Evolutionary conservation across 2,888 invertebrate genomes (phyloP).

Genomic region (Tethea ocularis): DNA sequence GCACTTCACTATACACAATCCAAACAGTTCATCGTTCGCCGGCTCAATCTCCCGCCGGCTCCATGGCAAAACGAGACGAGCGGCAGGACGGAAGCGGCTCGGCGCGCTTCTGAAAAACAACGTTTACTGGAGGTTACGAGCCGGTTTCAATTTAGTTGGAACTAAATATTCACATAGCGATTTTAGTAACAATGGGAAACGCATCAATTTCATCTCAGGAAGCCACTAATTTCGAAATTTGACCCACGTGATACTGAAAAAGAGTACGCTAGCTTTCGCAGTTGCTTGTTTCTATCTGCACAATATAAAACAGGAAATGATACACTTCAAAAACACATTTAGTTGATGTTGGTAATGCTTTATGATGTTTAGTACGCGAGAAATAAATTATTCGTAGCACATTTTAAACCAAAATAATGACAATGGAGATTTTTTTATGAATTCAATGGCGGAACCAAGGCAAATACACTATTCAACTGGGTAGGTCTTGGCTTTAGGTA

Average conservation of each 20-base stretch:
- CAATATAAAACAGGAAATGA: constrained; percentile 79
- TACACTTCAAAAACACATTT: constrained; percentile 67
- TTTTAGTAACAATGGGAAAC: constrained; percentile 28
- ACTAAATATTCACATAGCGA: constrained; percentile 26
- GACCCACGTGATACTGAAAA: constrained; percentile 82
- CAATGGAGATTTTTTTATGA: constrained; percentile 56
- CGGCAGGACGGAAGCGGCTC: constrained; percentile 48
- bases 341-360: constrained; percentile 18
- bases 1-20: constrained; percentile 53
- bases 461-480: constrained; percentile 62
- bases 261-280: constrained; percentile 74
- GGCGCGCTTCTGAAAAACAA: constrained; percentile 78
- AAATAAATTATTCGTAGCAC: constrained; percentile 9
- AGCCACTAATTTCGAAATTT: constrained; percentile 67
- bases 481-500: constrained; percentile 44
- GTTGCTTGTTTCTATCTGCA: constrained; percentile 76
- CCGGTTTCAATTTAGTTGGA: constrained; percentile 60
- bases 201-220: constrained; percentile 36
- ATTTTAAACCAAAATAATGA: constrained; percentile 42
- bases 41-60: constrained; percentile 71
- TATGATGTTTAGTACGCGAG: constrained; percentile 14
- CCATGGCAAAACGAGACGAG: constrained; percentile 55
- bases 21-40: constrained; percentile 48
- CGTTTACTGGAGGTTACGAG: constrained; percentile 65
- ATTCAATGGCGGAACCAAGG: constrained; percentile 78